Conservation (phyloP, 2,888 invertebrate genomes). For the Sinotaia quadrata region DNA sequence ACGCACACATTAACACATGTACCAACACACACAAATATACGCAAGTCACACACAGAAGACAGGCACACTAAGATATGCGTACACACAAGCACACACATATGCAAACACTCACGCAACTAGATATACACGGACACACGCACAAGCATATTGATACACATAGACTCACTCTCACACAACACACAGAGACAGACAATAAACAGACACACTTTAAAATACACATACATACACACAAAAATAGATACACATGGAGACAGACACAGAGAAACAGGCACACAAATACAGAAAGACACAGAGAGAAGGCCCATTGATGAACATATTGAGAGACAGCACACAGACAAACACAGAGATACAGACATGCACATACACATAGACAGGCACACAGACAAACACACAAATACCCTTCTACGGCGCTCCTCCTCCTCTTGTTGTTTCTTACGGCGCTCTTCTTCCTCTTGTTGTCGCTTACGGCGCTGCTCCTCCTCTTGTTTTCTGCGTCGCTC, state of each 20-base stretch:
- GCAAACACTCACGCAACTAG: too few species aligned
- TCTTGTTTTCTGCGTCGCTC: conserved; percentile 30
- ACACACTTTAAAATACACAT: too few species aligned
- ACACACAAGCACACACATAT: too few species aligned
- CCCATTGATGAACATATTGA: neutral
- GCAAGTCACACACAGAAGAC: too few species aligned
- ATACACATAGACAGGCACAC: neutral
- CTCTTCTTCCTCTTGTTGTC: conserved; percentile 26
- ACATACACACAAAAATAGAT: neutral
- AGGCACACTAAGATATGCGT: too few species aligned
- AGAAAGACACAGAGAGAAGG: conserved; percentile 2
- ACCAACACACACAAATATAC: too few species aligned
- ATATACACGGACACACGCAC: too few species aligned
- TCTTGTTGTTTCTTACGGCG: conserved; percentile 1
- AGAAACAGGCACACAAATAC: neutral
- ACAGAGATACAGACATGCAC: neutral
- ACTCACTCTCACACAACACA: too few species aligned
- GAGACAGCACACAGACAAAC: neutral
- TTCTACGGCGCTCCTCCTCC: conserved; percentile 3
- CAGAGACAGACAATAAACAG: too few species aligned
- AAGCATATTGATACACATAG: too few species aligned
- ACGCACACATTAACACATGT: too few species aligned
- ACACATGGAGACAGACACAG: neutral
- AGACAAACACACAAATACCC: conserved; percentile 1
- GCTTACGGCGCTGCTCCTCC: conserved; percentile 12